Evolutionary conservation across 2,113 vertebrate species (phyloP), one percentile per base, ranked within the genome.

Genomic region (Grammomys surdaster): DNA sequence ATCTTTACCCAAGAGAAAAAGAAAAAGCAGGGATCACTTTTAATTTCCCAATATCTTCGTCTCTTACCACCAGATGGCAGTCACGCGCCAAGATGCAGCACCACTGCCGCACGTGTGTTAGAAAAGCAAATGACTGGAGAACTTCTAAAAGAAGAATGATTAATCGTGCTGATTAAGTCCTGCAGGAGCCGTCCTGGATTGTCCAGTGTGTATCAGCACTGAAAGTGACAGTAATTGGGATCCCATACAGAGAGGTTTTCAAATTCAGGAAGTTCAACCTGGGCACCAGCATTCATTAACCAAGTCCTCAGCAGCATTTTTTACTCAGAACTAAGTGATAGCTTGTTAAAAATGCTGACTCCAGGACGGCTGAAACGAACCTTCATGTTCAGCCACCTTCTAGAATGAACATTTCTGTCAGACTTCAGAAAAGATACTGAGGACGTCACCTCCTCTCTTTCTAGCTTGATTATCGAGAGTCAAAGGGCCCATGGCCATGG

Each of bases 1-100:
- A 40, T 56, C 43, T 88, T 86, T 9, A 56, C 31, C 11, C 36
- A n/a, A 12, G 51, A 36, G 22, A 33, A 65, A 90, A 24, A 9
- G 69, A 26, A 77, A 75, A 33, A 76, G 36, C 10, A 89, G 9
- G 20, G 2, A 22, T 24, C 4, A 0, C 36, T 40, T 51, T 75
- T 77, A 36, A 13, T 72, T 76, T 85, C 3, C 7, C 17, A 17
- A 12, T 24, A 19, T 3, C 36, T 3, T 82, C 14, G 10, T 19
- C 5, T 80, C 31, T 63, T 1, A 48, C 96, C 97, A 91, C 81
- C 90, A 97, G 97, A 60, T 76, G 97, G 97, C 96, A 96, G 85
- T 40, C 28, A 54, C 81, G 81, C 77, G 56, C 88, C 65, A 84
- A 28, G 48, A 82, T 91, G 48, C 22, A 24, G 31, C 31, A 40